Base-by-base conservation (phyloP, 2,888 invertebrate species). In the Amphipyra tragopoginis region DNA sequence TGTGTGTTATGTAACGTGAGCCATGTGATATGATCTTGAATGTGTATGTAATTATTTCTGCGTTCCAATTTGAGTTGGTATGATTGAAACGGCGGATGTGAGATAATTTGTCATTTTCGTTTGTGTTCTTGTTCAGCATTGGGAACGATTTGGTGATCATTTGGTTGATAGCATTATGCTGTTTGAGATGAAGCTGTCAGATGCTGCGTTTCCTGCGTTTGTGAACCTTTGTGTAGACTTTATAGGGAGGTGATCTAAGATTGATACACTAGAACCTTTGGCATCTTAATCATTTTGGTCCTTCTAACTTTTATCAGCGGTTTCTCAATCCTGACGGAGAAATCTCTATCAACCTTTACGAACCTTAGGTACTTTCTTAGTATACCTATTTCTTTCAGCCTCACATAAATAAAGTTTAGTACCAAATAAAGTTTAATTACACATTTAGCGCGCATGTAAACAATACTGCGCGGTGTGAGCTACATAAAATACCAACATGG, bases 1-100 rank as follows among this genome's bases (percentile, higher is more conserved):
- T 86, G 86, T 84, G 79, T 82, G 85, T 88, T 89, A 88, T 89
- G 89, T 90, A 88, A 89, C 77, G 79, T 81, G 70, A 75, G 64
- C 75, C 71, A 79, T 82, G 77, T 81, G 86, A 87, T 86, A 85
- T 83, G 81, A 87, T 87, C 86, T 82, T 75, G 72, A 72, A 80
- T 80, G 81, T 80, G 77, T 80, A 81, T 76, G 79, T 83, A 82
- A 86, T 86, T 87, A 82, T 83, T 66, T 67, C 66, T 75, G 77
- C 78, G 80, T 82, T 84, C 86, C 83, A 87, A 87, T 87, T 86
- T 85, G 81, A 84, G 79, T 80, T 75, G 86, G 85, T 81, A 85
- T 83, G 83, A 83, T 80, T 81, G 83, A 83, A 85, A 83, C 82
- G 80, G 77, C 86, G 86, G 86, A 87, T 85, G 85, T 66, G 78